These are phyloP conservation scores for Schrankia costaestrigalis DNA, from an alignment of 2,888 invertebrate genomes.

Conservation along the genomic window DNA sequence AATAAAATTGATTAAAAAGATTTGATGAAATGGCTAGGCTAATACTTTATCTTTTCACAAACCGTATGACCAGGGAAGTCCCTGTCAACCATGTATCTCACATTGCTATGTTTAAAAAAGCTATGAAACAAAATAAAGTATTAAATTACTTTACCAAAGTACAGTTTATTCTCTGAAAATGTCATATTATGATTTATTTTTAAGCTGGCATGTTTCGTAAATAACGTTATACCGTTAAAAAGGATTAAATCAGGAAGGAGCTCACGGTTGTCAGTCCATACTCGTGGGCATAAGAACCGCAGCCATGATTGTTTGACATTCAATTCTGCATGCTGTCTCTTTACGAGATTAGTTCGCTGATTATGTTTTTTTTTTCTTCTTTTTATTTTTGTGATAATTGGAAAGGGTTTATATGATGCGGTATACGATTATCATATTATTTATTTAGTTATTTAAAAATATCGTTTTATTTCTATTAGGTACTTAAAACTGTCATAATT, in stretches of 20 bases:
- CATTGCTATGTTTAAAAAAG: too few relatives aligned
- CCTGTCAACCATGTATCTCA: too few relatives aligned
- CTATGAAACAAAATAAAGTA: too few relatives aligned
- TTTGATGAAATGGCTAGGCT: too few relatives aligned
- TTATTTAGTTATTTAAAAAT: too few relatives aligned
- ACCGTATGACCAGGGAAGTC: too few relatives aligned
- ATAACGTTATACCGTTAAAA: constrained; percentile 34
- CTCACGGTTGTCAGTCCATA: constrained; percentile 12
- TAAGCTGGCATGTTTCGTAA: constrained; percentile 14
- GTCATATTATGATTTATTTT: constrained; percentile 15
- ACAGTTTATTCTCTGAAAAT: constrained; percentile 3
- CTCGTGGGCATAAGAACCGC: constrained; percentile 1
- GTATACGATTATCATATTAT: too few relatives aligned
- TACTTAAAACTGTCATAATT: too few relatives aligned
- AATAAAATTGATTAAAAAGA: too few relatives aligned
- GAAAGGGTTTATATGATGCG: too few relatives aligned
- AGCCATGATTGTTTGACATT: constrained; percentile 32
- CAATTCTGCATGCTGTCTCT: constrained; percentile 27
- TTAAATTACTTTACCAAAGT: not conserved
- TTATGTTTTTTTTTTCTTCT: constrained; percentile 11
- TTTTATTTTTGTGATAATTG: constrained; percentile 12
- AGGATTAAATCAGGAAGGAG: constrained; percentile 30
- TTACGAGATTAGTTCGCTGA: constrained; percentile 19
- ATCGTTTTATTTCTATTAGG: too few relatives aligned
- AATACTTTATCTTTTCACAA: too few relatives aligned